Evolutionary conservation across 64 coral and sea anemone species (phyloP), one percentile per base, ranked within the genome.

Genomic region (Exaiptasia diaphana): DNA sequence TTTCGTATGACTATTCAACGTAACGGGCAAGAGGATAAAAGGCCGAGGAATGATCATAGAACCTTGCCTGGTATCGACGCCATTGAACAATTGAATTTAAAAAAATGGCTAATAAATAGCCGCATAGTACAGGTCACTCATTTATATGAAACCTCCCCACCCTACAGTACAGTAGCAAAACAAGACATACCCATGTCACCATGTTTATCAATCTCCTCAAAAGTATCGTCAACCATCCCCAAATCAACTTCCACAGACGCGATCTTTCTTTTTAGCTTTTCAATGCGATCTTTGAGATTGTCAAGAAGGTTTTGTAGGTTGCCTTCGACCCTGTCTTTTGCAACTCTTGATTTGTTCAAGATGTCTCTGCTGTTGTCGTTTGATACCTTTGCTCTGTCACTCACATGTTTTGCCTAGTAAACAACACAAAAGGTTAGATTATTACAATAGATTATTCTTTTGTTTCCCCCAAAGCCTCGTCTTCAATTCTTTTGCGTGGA

Each of bases 291-390:
- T 26, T 78, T 87, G 20, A 87, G 11, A 5, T 53, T 18, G 21
- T 87, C 61, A 13, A 87, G 74, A 9, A 69, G 74, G 18, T 44
- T 41, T 3, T 3, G 50, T 22, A 87, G 58, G n/a, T 87, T 59
- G 40, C 56, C 78, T 31, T 87, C 84, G 17, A 87, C 84, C 56
- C 63, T 87, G 25, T 78, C 73, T 39, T 87, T 36, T 15, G 73
- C 71, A 7, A 30, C 7, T 31, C 17, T 25, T 5, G 74, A 74
- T 21, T 41, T 67, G 23, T 87, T 37, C 17, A 50, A 30, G 0
- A 87, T 31, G 4, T 53, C 12, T 40, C 35, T 28, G 38, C 84
- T 87, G 12, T 23, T 59, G 13, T 64, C 64, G 15, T 68, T 38
- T 3, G 84, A 77, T n/a, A 24, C 33, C 58, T 68, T 42, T 0